phyloP scores from a whole-genome alignment of 1,140 invertebrate species.

The Drosophila leontia region DNA sequence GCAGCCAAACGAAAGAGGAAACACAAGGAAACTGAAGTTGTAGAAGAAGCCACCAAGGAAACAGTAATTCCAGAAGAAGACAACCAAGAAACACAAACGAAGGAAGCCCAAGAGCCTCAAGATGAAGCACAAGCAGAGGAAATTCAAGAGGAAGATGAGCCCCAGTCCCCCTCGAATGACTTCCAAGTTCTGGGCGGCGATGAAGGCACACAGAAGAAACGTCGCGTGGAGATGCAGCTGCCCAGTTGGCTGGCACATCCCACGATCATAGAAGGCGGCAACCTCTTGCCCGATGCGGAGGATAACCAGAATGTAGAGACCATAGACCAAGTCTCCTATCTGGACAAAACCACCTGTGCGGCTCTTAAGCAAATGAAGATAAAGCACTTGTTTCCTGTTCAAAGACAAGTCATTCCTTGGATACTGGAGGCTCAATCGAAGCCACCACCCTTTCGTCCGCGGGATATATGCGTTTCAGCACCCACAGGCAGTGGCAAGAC shows the following conservation, averaged over 20 bases:
- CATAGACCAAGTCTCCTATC: slow-evolving; percentile 82
- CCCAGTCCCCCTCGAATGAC: slow-evolving; percentile 41
- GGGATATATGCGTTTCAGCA: slow-evolving; percentile 98
- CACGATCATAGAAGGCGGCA: slow-evolving; percentile 87
- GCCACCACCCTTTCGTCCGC: slow-evolving; percentile 88
- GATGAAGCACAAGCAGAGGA: background rate
- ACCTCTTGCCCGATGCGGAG: slow-evolving; percentile 87
- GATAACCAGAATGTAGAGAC: slow-evolving; percentile 88
- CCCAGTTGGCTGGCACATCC: slow-evolving; percentile 95
- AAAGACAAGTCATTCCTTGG: slow-evolving; percentile 93
- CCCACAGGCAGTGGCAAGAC: slow-evolving; percentile 99
- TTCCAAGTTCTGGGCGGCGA: slow-evolving; percentile 86
- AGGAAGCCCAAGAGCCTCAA: background rate
- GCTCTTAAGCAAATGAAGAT: slow-evolving; percentile 91
- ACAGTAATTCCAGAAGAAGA: slow-evolving; percentile 19
- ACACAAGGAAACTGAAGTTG: slow-evolving; percentile 48
- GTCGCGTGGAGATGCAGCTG: slow-evolving; percentile 89
- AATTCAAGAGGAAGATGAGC: slow-evolving; percentile 3
- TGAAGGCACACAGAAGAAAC: slow-evolving; percentile 85
- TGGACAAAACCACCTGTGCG: slow-evolving; percentile 86
- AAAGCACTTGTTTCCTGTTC: slow-evolving; percentile 94
- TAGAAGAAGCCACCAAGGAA: slow-evolving; percentile 12
- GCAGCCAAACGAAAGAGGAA: slow-evolving; percentile 77
- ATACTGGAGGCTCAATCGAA: slow-evolving; percentile 88
- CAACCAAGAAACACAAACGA: background rate